Base-by-base conservation (phyloP, 1,140 invertebrate species). In the Thaumatotibia leucotreta region DNA sequence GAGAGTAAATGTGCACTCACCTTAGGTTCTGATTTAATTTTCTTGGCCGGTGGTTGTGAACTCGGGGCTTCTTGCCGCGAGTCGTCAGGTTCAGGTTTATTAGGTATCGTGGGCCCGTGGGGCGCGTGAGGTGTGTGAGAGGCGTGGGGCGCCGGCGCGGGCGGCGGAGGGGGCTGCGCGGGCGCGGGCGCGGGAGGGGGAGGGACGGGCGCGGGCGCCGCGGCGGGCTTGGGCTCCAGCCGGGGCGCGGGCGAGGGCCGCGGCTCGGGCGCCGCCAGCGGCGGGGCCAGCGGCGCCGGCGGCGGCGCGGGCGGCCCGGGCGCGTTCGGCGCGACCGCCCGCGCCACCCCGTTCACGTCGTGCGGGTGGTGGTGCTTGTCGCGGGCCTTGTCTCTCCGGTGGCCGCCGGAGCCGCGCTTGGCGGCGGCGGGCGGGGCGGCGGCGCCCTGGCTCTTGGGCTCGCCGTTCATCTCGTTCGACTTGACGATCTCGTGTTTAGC, bases 401-500 rank as follows among this genome's bases (percentile, higher is more conserved):
- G 95, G 1, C 94, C 93, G 64, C 94, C 94, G 24, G 94, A 95
- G 62, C 94, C 94, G 9, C 94, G 92, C 75, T 95, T 95, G 58
- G 85, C 80, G 68, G 78, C 79, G 17, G 77, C 81, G 73, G 82
- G 76, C 73, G 78, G 74, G 69, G 74, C 77, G 45, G 83, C 70
- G 52, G 81, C 84, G 50, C 84, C 74, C 14, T 72, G 74, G 67
- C 73, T 74, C 78, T 91, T 91, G 49, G 89, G 91, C 63, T 88
- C 93, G 61, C 94, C 95, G 89, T 95, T 95, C 76, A 93, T 92
- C 77, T 95, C 95, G 91, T 95, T 94, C 45, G 95, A 95, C 91
- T 98, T 98, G 65, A 98, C 97, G 82, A 98, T 98, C 92, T 98
- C 97, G 92, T 98, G 97, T 85, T 98, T 98, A 50, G 96, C 96